These are phyloP conservation scores for Alosa sapidissima DNA, from an alignment of 2,797 vertebrate species.

Conservation along the genomic window DNA sequence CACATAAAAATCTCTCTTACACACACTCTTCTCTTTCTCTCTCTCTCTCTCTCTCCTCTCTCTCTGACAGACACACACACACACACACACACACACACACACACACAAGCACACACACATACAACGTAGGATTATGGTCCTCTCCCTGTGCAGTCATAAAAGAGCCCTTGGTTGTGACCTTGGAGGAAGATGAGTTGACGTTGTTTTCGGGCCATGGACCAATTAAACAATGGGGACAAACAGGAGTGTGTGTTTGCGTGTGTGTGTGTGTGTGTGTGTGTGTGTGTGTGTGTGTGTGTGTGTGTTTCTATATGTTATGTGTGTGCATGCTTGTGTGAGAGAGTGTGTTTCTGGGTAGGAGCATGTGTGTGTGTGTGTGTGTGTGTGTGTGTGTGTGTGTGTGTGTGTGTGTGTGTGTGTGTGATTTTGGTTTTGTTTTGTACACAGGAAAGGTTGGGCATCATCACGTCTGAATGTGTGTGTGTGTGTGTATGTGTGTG, in stretches of 20 bases:
- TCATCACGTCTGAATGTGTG: too few species aligned
- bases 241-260: background rate
- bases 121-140: background rate
- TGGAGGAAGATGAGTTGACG: background rate
- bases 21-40: too few species aligned
- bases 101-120: background rate
- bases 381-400: background rate
- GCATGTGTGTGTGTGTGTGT: background rate
- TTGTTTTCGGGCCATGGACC: background rate
- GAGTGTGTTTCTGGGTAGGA: background rate
- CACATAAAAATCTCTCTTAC: too few species aligned
- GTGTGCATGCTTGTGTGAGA: background rate
- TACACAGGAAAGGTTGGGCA: too few species aligned
- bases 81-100: constrained; percentile 21
- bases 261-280: background rate
- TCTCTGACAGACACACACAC: background rate
- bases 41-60: background rate
- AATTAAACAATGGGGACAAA: constrained; percentile 2
- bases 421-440: background rate
- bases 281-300: background rate
- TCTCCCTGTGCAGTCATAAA: background rate
- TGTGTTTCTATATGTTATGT: background rate
- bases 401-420: background rate
- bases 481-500: background rate
- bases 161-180: background rate